These are phyloP conservation scores for Esox masquinongy DNA, from an alignment of 2,797 vertebrate genomes.

Conservation along the genomic window DNA sequence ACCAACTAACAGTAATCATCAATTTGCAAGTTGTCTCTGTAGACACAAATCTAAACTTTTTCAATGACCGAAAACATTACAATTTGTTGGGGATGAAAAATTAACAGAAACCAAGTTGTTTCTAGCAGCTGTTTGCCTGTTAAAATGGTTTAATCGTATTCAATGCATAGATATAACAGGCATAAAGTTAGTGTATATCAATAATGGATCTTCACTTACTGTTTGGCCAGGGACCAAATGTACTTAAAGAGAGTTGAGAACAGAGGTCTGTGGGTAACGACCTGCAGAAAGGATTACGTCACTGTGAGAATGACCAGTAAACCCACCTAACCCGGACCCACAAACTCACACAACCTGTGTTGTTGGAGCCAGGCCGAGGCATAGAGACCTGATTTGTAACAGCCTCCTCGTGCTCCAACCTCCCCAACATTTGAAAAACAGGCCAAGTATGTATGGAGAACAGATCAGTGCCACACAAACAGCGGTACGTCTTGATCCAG, in stretches of 20 bases:
- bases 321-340: too few relatives aligned
- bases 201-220: too few relatives aligned
- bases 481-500: background rate
- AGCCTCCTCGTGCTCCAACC: conserved; percentile 9
- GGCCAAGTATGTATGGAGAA: conserved; percentile 45
- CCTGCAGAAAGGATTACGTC: background rate
- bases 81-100: too few relatives aligned
- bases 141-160: too few relatives aligned
- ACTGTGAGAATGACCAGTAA: background rate
- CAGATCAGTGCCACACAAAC: conserved; percentile 25
- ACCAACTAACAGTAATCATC: too few relatives aligned
- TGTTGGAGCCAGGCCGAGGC: conserved; percentile 13
- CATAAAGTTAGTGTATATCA: too few relatives aligned
- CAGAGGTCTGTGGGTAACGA: background rate
- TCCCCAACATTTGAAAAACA: conserved; percentile 10
- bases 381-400: conserved; percentile 1
- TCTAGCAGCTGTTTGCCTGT: too few relatives aligned
- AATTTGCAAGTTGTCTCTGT: too few relatives aligned
- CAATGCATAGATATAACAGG: too few relatives aligned
- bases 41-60: too few relatives aligned
- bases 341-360: background rate
- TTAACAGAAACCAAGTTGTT: too few relatives aligned
- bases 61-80: too few relatives aligned
- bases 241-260: background rate
- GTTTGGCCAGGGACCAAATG: background rate